Percentiles rank a stretch among this genome's conserved stretches.
These are phyloP conservation scores for Lytechinus pictus DNA, from an alignment of 35 echinoderm and acorn worm genomes.

Conservation along the genomic window DNA sequence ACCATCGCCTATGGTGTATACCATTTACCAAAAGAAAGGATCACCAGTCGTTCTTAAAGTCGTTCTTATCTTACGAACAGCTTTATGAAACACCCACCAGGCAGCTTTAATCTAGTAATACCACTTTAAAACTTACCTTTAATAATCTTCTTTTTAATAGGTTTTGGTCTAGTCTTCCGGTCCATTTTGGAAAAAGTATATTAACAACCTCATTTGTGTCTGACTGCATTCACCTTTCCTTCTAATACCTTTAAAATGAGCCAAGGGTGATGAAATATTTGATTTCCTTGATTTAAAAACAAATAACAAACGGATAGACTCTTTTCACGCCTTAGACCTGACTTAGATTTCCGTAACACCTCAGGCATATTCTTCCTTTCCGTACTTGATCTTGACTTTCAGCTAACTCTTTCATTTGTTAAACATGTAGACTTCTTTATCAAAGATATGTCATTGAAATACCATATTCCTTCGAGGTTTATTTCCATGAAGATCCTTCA, in stretches of 20 bases:
- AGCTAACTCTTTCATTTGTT: not conserved
- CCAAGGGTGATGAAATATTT: constrained; percentile 34
- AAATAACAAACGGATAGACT: constrained; percentile 59
- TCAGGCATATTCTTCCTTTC: not conserved
- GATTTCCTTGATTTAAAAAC: constrained; percentile 43
- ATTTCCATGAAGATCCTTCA: not conserved
- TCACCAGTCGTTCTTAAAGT: too few relatives aligned
- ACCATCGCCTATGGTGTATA: too few relatives aligned
- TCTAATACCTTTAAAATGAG: not conserved
- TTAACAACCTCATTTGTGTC: constrained; percentile 27
- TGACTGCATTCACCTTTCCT: not conserved
- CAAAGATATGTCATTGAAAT: not conserved
- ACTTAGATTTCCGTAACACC: constrained; percentile 39
- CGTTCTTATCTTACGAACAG: too few relatives aligned
- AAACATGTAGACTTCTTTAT: not conserved
- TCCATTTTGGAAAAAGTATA: not conserved
- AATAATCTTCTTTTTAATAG: not conserved
- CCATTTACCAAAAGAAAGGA: too few relatives aligned
- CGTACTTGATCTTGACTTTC: not conserved
- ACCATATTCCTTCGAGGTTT: too few relatives aligned
- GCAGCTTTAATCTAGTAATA: too few relatives aligned
- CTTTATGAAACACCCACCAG: too few relatives aligned
- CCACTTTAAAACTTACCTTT: not conserved
- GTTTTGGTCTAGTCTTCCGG: not conserved
- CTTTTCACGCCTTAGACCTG: constrained; percentile 42